phyloP scores from a whole-genome alignment of 2,113 vertebrate genomes.

The Pheucticus melanocephalus region DNA sequence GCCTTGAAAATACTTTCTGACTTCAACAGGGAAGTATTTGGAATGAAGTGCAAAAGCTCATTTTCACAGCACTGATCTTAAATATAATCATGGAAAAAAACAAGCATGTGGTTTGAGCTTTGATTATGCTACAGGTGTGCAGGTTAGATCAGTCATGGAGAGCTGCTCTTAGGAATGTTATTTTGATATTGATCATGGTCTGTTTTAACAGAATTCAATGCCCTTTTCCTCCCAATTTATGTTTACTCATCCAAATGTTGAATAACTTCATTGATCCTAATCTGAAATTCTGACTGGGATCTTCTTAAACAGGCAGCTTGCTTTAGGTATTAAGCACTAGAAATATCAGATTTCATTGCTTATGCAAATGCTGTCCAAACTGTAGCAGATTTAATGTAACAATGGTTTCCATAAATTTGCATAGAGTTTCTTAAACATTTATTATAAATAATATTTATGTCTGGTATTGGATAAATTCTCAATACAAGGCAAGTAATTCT shows the following conservation, averaged over 20 bases:
- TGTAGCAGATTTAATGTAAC: neutral
- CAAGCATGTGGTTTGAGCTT: neutral
- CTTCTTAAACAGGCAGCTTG: neutral
- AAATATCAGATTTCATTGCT: neutral
- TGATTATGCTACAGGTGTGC: neutral
- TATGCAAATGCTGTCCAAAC: rapidly evolving
- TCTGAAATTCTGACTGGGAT: neutral
- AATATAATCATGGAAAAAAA: neutral
- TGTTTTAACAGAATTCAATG: neutral
- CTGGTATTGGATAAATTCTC: neutral
- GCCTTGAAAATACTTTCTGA: neutral
- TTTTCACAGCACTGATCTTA: neutral
- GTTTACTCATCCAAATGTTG: neutral
- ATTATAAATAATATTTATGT: neutral
- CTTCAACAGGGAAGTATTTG: neutral
- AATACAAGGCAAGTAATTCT: neutral
- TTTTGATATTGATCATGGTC: neutral
- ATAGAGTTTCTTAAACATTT: neutral
- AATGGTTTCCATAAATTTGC: neutral
- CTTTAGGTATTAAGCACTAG: neutral
- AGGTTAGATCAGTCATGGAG: neutral
- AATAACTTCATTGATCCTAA: neutral
- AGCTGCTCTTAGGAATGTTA: neutral
- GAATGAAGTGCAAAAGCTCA: neutral
- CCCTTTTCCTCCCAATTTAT: neutral